Percentiles rank a stretch among this genome's conserved stretches.
Conservation (phyloP, 2,113 vertebrate species). For the Gnathonemus longibarbis region DNA sequence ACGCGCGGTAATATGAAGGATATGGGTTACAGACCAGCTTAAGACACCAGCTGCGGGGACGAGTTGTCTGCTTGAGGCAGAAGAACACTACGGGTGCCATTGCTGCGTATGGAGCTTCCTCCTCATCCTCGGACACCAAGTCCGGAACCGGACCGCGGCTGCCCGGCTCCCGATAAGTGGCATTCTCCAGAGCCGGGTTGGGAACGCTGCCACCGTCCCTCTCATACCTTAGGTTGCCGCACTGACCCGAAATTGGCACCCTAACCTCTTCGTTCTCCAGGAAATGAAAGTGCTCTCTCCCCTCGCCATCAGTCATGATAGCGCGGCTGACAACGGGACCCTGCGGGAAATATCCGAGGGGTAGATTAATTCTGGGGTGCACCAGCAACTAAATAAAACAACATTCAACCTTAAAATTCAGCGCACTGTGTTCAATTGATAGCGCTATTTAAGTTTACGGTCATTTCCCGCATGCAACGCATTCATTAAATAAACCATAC, state of each 20-base stretch:
- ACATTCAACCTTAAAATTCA: background rate
- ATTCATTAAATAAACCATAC: background rate
- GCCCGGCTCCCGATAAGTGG: conserved; percentile 40
- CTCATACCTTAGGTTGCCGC: conserved; percentile 38
- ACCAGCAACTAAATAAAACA: background rate
- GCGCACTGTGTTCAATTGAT: background rate
- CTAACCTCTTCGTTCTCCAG: conserved; percentile 57
- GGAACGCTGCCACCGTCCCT: conserved; percentile 53
- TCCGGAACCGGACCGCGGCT: conserved; percentile 52
- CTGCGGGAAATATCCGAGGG: conserved; percentile 43
- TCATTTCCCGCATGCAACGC: background rate
- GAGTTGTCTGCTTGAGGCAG: conserved; percentile 85
- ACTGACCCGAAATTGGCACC: conserved; percentile 54
- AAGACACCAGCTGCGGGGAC: conserved; percentile 94
- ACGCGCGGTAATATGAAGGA: conserved; percentile 63
- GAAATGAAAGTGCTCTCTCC: conserved; percentile 59
- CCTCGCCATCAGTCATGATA: conserved; percentile 81
- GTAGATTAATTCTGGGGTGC: conserved; percentile 3
- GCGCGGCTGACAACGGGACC: conserved; percentile 58
- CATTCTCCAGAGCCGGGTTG: conserved; percentile 43
- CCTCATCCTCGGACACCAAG: conserved; percentile 63
- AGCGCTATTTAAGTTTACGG: background rate
- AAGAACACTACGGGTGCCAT: conserved; percentile 89
- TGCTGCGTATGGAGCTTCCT: conserved; percentile 79
- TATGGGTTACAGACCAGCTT: conserved; percentile 94